Evolutionary conservation across 1,140 invertebrate species (phyloP), one percentile per base, ranked within the genome.

Genomic region (Catajapyx aquilonaris): DNA sequence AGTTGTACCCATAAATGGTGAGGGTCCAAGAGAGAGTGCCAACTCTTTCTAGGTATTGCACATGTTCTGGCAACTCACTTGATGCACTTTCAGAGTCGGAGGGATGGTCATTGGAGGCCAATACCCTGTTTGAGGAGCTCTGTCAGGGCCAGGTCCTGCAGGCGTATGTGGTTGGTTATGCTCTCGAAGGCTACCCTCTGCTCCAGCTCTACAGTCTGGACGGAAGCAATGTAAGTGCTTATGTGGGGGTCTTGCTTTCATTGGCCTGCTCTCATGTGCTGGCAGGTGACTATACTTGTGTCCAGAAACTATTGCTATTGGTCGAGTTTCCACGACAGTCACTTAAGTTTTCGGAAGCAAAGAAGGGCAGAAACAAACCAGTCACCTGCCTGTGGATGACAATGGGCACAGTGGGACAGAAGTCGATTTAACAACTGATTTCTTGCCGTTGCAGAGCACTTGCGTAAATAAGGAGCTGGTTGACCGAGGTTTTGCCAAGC

Each of bases 81-180:
- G n/a, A n/a, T n/a, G n/a, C n/a, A n/a, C n/a, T n/a, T n/a, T n/a
- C n/a, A n/a, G n/a, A n/a, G n/a, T n/a, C 15, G 38, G 47, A 44
- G 16, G 50, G 46, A 1, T 87, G 81, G 81, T 65, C 68, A 44
- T 55, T 67, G 39, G 78, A 84, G 53, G 78, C 84, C 19, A 70
- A 67, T 35, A 62, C 69, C 35, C 62, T 76, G 46, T 71, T 91
- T 52, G 70, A 71, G 46, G 70, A 76, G 44, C 57, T 90, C 45
- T 81, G 79, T 38, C 68, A 68, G 46, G 74, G 75, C 38, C 69
- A 76, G 50, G 62, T 87, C 45, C 65, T 87, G 41, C 81, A 87
- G 65, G 84, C 84, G 41, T 76, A 87, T 60, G 69, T 93, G 41
- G 74, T 75, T 44, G 77, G 72, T 42, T 83, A 84, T 50, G 73